These are phyloP conservation scores for Lontra canadensis DNA, from an alignment of 2,113 vertebrate genomes.

Conservation along the genomic window DNA sequence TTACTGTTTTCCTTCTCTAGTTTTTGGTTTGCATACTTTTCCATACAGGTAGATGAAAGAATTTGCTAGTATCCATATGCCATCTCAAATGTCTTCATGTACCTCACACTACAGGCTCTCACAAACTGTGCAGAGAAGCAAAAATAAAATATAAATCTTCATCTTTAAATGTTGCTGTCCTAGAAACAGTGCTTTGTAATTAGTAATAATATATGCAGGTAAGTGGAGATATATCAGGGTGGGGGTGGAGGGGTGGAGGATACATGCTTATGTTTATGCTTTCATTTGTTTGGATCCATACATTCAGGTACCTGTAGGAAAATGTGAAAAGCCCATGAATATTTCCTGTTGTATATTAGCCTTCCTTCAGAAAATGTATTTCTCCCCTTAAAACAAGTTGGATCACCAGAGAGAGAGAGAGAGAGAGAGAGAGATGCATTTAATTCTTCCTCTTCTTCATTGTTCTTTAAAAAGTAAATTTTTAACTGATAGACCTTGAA, in stretches of 20 bases:
- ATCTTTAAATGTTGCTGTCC: neutral
- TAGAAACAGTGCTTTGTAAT: neutral
- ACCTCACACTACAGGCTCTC: neutral
- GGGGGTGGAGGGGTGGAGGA: too few species aligned
- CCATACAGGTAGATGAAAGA: neutral
- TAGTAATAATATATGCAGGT: neutral
- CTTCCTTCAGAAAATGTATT: constrained; percentile 22
- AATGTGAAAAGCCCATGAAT: neutral
- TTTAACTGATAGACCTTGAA: constrained; percentile 74
- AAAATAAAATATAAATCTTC: neutral
- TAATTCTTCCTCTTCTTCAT: constrained; percentile 49
- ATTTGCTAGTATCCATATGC: neutral
- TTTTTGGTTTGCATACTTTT: neutral
- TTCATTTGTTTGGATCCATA: neutral
- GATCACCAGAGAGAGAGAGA: neutral
- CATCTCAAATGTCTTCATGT: neutral
- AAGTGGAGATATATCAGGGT: neutral
- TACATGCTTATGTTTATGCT: neutral
- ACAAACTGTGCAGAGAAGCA: neutral
- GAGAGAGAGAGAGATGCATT: neutral
- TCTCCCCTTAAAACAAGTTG: constrained; percentile 33
- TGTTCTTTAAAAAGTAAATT: constrained; percentile 60
- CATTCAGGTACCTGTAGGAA: neutral
- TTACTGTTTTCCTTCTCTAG: neutral
- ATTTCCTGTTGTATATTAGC: neutral